Evolutionary conservation across 2,888 invertebrate genomes (phyloP), one percentile per base, ranked within the genome.

Genomic region (Polydrusus cervinus): DNA sequence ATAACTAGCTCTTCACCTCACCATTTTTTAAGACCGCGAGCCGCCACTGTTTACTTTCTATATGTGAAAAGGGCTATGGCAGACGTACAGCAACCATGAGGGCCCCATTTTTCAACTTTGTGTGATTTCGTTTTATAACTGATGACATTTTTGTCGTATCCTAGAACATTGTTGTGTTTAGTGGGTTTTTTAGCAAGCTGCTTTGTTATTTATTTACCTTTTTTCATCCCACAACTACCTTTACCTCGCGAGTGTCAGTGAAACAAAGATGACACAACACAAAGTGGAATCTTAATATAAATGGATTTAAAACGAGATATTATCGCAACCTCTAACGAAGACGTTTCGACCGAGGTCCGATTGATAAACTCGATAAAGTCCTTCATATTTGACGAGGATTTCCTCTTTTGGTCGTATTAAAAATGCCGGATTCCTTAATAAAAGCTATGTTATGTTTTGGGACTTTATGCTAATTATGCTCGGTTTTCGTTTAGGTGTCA

Each of bases 201-300:
- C 43, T 3, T 10, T 43, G 43, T n/a, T n/a, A 43, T 13, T 43
- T n/a, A 43, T n/a, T 43, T n/a, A n/a, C 43, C 43, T 10, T 43
- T 13, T 43, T 43, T 6, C 16, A 14, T 47, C 47, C n/a, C 47
- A n/a, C n/a, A 16, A 74, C 78, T 76, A 77, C 79, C 79, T 79
- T 25, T 77, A 78, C 76, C 65, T 79, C 77, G 80, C 73, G 79
- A 79, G 77, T 81, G 80, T 81, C 81, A 82, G 78, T 53, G 65
- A 72, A 76, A 74, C 76, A 79, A 83, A 80, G 81, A 84, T 86
- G 86, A 86, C 85, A 82, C 80, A 82, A 85, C 85, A 85, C 76
- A 84, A 86, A 85, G 82, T 81, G 80, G 82, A 86, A 86, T 86
- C 86, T 86, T 85, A 86, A 85, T 86, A 86, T 86, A 86, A 86